Conservation (phyloP, 2,113 vertebrate genomes). For the Rutilus rutilus region DNA sequence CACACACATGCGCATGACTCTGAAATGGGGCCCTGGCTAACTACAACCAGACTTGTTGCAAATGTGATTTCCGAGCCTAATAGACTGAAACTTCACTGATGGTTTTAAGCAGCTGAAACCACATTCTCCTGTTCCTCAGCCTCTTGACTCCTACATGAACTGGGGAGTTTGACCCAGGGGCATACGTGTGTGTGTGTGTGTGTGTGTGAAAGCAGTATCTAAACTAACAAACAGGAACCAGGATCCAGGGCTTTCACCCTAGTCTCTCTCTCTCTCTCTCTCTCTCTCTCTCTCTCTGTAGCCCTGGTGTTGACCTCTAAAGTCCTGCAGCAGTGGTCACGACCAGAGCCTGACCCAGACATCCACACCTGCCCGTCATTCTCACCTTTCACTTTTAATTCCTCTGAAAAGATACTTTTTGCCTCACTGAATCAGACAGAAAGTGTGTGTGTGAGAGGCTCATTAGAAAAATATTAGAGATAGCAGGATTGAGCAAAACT, state of each 20-base stretch:
- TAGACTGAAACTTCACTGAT: slow-evolving; percentile 38
- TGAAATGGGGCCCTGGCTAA: slow-evolving; percentile 14
- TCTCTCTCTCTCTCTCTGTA: slow-evolving; percentile 5
- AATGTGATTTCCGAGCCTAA: slow-evolving; percentile 50
- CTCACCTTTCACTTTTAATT: slow-evolving; percentile 52
- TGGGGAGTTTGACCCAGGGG: slow-evolving; percentile 20
- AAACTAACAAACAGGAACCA: slow-evolving; percentile 47
- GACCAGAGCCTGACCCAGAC: slow-evolving; percentile 17
- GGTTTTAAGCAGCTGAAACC: slow-evolving; percentile 25
- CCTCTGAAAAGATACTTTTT: not conserved
- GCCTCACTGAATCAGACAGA: not conserved
- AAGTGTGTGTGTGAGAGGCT: not conserved
- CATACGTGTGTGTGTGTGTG: slow-evolving; percentile 63
- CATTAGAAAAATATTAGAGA: not conserved
- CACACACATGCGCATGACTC: not conserved
- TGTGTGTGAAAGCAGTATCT: slow-evolving; percentile 51
- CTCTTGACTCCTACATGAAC: slow-evolving; percentile 44
- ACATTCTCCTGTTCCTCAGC: slow-evolving; percentile 37
- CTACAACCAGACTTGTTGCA: slow-evolving; percentile 35
- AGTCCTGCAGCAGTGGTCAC: slow-evolving; percentile 34
- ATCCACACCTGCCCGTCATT: slow-evolving; percentile 39
- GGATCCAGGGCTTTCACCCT: slow-evolving; percentile 13
- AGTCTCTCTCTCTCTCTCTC: not conserved
- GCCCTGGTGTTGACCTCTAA: slow-evolving; percentile 36
- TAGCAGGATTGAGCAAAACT: not conserved